Evolutionary conservation across 2,113 vertebrate genomes (phyloP).

Genomic region (Zingel zingel): DNA sequence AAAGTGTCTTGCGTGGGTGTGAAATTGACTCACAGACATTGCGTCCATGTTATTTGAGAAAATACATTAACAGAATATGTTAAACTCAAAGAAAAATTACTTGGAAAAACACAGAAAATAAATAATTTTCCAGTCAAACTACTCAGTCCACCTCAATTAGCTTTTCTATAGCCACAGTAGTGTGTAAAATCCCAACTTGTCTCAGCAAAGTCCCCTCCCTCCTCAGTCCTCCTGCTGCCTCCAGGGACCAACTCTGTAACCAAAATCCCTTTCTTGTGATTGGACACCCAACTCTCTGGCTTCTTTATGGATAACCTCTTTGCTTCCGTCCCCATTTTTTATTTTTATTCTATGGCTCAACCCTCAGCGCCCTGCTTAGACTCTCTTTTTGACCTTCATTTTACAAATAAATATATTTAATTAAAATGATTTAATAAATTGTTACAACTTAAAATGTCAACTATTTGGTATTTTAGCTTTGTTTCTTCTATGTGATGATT

Average conservation of each 20-base stretch:
- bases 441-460: constrained; percentile 31
- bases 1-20: constrained; percentile 52
- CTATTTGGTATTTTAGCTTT: constrained; percentile 36
- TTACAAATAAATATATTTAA: not conserved
- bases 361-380: constrained; percentile 21
- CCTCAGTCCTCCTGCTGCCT: constrained; percentile 77
- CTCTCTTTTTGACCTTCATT: constrained; percentile 29
- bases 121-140: not conserved
- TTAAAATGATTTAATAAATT: constrained; percentile 2
- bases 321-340: constrained; percentile 56
- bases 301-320: constrained; percentile 62
- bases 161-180: constrained; percentile 85
- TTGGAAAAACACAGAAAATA: constrained; percentile 7
- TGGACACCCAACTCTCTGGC: constrained; percentile 60
- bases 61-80: constrained; percentile 30
- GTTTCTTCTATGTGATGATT: constrained; percentile 33
- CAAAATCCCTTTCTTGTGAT: constrained; percentile 63
- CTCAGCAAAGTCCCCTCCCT: constrained; percentile 20
- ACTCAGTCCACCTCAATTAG: constrained; percentile 4
- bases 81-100: not conserved
- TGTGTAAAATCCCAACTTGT: constrained; percentile 79
- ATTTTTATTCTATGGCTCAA: constrained; percentile 41
- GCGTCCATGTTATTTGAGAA: constrained; percentile 9
- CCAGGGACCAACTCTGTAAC: constrained; percentile 49
- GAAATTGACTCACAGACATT: constrained; percentile 41